Percentiles rank a stretch among this genome's conserved stretches.
phyloP scores from a whole-genome alignment of 1,140 invertebrate species.

The Lepidurus couesii region DNA sequence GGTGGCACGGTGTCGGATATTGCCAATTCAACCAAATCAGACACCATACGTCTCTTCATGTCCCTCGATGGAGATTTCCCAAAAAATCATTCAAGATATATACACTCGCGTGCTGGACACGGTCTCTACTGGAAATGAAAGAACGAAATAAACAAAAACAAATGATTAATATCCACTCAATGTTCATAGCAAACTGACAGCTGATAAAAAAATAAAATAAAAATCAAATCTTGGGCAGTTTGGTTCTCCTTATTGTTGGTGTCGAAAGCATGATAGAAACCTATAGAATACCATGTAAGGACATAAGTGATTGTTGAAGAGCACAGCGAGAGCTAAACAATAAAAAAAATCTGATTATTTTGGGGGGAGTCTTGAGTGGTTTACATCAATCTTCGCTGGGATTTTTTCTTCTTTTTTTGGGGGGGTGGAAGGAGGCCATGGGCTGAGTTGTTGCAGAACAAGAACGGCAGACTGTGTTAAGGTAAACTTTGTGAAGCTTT shows the following conservation, averaged over 20 bases:
- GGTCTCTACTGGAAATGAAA: neutral
- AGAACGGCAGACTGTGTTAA: neutral
- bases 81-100: neutral
- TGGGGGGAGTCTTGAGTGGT: neutral
- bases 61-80: neutral
- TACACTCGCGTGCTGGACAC: neutral
- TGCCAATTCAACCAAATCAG: slow-evolving; percentile 18
- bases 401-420: neutral
- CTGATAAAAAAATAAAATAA: neutral
- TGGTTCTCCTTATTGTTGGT: too few species aligned
- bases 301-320: neutral
- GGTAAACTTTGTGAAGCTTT: neutral
- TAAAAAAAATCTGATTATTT: neutral
- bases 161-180: neutral
- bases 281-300: neutral
- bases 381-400: slow-evolving; percentile 1
- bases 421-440: neutral
- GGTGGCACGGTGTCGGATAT: neutral
- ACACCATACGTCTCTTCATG: slow-evolving; percentile 9
- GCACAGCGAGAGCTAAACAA: neutral
- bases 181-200: neutral
- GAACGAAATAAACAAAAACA: neutral
- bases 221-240: neutral
- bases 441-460: neutral
- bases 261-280: too few species aligned